These are phyloP conservation scores for Eupithecia centaureata DNA, from an alignment of 2,888 invertebrate genomes.

Conservation along the genomic window DNA sequence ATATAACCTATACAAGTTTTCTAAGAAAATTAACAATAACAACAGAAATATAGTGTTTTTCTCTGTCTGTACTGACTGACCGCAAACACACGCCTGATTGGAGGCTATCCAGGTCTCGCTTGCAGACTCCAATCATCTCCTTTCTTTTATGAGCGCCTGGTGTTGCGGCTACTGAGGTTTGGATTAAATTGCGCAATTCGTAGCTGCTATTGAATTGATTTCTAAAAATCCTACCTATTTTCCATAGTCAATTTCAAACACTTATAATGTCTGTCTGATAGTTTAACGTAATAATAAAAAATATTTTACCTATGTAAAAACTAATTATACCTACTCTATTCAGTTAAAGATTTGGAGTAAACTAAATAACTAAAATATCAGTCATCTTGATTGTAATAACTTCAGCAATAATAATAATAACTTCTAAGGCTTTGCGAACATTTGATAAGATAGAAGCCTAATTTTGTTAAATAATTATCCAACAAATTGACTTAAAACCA, in stretches of 20 bases:
- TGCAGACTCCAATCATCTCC: constrained; percentile 14
- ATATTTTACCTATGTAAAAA: no score
- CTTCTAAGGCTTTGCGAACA: no score
- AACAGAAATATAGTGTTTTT: background rate
- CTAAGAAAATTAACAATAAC: background rate
- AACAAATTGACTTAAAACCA: no score
- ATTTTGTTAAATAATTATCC: no score
- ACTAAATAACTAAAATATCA: no score
- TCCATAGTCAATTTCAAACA: background rate
- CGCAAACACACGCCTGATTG: constrained; percentile 25
- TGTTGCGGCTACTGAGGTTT: constrained; percentile 11
- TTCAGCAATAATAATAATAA: no score
- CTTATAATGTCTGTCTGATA: no score
- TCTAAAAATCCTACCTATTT: background rate
- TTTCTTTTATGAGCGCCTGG: constrained; percentile 17
- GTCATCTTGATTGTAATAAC: no score
- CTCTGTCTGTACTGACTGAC: constrained; percentile 6
- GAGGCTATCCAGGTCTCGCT: constrained; percentile 27
- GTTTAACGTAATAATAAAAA: no score
- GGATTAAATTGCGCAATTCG: background rate
- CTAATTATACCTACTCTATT: no score
- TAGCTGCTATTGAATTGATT: background rate
- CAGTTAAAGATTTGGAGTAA: no score
- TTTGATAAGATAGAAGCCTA: no score
- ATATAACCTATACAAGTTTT: background rate